These are phyloP conservation scores for Leptinotarsa texana DNA, from an alignment of 1,140 invertebrate genomes.

Conservation along the genomic window DNA sequence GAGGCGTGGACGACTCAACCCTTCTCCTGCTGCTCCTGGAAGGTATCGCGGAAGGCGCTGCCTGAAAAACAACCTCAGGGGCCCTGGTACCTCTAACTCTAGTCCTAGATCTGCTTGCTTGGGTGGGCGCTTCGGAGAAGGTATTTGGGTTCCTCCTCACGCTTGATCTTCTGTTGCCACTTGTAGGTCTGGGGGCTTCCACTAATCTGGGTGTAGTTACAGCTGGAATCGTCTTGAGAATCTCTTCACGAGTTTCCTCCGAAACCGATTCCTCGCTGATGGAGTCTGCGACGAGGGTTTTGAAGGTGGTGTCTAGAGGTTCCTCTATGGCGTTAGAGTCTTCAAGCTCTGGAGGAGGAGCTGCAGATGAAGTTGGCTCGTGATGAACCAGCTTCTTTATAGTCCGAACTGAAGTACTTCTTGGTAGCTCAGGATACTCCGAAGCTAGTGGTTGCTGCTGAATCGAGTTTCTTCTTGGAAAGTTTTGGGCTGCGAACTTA, in stretches of 20 bases:
- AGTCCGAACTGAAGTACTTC: not conserved
- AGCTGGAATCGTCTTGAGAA: conserved; percentile 17
- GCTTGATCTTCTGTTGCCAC: conserved; percentile 19
- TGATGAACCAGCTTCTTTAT: conserved; percentile 4
- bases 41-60: conserved; percentile 28
- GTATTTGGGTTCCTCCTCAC: conserved; percentile 12
- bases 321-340: conserved; percentile 18
- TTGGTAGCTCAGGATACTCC: not conserved
- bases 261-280: conserved; percentile 20
- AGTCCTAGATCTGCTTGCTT: conserved; percentile 32
- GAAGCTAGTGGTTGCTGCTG: conserved; percentile 15
- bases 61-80: conserved; percentile 11
- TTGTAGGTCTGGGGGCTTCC: conserved; percentile 13
- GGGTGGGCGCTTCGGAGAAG: conserved; percentile 20
- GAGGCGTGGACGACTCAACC: not conserved
- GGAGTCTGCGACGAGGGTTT: conserved; percentile 18
- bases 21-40: conserved; percentile 1
- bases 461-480: conserved; percentile 5
- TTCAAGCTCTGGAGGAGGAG: conserved; percentile 7
- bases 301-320: conserved; percentile 12
- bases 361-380: not conserved
- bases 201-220: conserved; percentile 21
- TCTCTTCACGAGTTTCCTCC: conserved; percentile 15
- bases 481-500: conserved; percentile 30
- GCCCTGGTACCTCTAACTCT: conserved; percentile 28